Evolutionary conservation across 2,888 invertebrate species (phyloP), one percentile per base, ranked within the genome.

Genomic region (Campaea margaritaria): DNA sequence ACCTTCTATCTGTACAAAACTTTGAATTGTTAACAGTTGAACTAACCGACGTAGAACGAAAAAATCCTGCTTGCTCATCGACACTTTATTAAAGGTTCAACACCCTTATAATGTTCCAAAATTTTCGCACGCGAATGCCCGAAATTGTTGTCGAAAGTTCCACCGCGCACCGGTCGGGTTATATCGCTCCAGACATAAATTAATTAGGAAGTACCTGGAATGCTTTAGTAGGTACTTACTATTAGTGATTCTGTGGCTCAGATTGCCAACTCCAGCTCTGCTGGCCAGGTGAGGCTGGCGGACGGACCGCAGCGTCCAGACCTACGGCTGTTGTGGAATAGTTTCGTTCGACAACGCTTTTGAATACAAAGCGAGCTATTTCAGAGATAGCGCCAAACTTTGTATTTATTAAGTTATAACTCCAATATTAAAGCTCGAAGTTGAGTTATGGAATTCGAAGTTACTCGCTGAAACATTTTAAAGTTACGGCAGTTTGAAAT

Each of bases 321-420:
- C 75, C 78, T 75, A 76, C 74, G 68, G 72, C 75, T 81, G 80
- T 81, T 82, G 70, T 65, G 65, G 67, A 82, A 84, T 84, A 80
- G 83, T 85, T 85, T 67, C 59, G 68, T 68, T 59, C 61, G 79
- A 84, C 79, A 78, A 80, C 78, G 76, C 71, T 66, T 73, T 68
- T 59, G 63, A 61, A 69, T 67, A 78, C 73, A 74, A 71, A 74
- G 73, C 64, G 55, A 72, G 73, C 64, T 68, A 73, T 75, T 73
- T 69, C 52, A 31, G 44, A 46, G 52, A 51, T 42, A 57, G 42
- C 34, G 48, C 31, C 38, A 14, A 50, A 55, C 41, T 60, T 60
- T 60, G 42, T 60, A 54, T 60, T 50, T 54, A 50, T 50, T 28
- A 46, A 46, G 54, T 45, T 46, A 49, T 50, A 46, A 54, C 49